Evolutionary conservation across 92 coral and sea anemone genomes (phyloP).

Genomic region (Pocillopora grandis): DNA sequence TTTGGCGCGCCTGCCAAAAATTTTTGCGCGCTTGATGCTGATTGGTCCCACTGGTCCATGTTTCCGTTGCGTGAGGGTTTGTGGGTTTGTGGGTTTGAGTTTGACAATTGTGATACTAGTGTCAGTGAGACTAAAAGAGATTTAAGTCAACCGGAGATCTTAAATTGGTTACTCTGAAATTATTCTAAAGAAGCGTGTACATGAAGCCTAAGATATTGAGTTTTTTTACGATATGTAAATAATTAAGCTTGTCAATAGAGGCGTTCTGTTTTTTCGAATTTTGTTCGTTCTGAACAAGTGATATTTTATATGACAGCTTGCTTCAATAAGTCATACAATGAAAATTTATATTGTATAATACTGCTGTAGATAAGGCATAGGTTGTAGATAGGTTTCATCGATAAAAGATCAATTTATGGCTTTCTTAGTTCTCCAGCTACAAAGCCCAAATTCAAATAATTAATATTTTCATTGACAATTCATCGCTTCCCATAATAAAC

Average conservation of each 20-base stretch:
- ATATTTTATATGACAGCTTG: constrained; percentile 26
- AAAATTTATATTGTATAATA: constrained; percentile 39
- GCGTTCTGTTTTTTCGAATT: constrained; percentile 4
- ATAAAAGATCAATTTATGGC: constrained; percentile 17
- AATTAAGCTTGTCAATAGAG: background rate
- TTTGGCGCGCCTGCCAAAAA: background rate
- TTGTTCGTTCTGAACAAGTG: background rate
- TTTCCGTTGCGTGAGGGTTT: too few relatives aligned
- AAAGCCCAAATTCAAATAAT: background rate
- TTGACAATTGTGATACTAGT: too few relatives aligned
- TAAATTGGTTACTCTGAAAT: background rate
- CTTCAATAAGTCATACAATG: constrained; percentile 16
- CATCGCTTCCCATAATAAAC: background rate
- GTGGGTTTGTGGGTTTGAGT: too few relatives aligned
- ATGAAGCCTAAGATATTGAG: background rate
- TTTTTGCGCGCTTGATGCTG: background rate
- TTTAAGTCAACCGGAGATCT: background rate
- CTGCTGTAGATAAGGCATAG: constrained; percentile 22
- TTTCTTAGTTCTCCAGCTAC: background rate
- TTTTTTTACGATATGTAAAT: constrained; percentile 30
- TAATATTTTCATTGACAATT: too few relatives aligned
- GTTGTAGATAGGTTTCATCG: constrained; percentile 29
- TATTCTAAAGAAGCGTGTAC: background rate
- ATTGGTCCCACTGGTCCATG: background rate
- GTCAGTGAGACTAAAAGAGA: too few relatives aligned